Base-by-base conservation (phyloP, 1,140 invertebrate species). In the Calephelis virginiensis region DNA sequence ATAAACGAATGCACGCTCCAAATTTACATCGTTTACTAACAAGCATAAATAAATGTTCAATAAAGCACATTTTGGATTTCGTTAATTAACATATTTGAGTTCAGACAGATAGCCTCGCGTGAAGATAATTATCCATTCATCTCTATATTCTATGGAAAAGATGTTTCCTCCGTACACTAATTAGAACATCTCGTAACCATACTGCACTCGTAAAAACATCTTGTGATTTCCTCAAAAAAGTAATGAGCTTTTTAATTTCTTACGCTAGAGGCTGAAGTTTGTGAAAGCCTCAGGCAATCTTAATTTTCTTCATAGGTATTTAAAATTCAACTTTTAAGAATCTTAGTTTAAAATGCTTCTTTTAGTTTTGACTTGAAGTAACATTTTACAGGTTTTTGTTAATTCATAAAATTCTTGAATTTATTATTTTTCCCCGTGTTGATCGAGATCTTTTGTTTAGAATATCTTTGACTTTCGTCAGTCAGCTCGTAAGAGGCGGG, bases 181-280 rank as follows among this genome's bases (percentile, higher is more conserved):
- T 53, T 53, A 28, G 14, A 53, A 53, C 10, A 53, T 53, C 13
- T 53, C 49, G 49, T 53, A 10, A 53, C 49, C 13, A 17, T 17
- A 9, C 49, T 8, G 13, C 13, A 17, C 49, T 53, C 17, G 49
- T 53, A 14, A 53, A 43, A n/a, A 53, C 49, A 9, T 53, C 49
- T 53, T 17, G 49, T 13, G 13, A 17, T 53, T 53, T 53, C 49
- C 49, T 53, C 17, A 10, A 53, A 53, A 50, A 53, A 53, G 49
- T 53, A 53, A 53, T 53, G 14, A 28, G 14, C 49, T 53, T 53
- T 53, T 53, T 53, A 53, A 53, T 53, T 17, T 53, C 40, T 43
- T 7, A 43, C 40, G 40, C 40, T 43, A 9, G 40, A 7, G 8
- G 40, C 40, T 43, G 8, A 43, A 43, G 40, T 8, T 14, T n/a